A percentile compares a stretch with the other conserved stretches of the same genome.
Evolutionary conservation across 2,797 vertebrate species (phyloP).

Genomic region (Steatocranus sp.): DNA sequence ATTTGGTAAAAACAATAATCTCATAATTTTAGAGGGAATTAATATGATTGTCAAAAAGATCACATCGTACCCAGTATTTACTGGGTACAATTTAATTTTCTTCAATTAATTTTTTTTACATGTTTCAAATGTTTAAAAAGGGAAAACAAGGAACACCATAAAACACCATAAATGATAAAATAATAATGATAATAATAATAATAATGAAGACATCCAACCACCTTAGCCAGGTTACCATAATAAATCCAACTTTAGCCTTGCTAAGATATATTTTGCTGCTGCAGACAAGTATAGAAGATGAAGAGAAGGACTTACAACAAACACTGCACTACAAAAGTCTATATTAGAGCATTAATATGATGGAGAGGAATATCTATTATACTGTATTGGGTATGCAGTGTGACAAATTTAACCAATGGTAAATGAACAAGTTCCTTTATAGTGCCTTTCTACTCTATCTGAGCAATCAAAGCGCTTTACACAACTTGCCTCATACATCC

Average conservation of each 20-base stretch:
- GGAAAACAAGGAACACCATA: not conserved
- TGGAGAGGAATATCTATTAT: not conserved
- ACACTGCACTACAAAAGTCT: not conserved
- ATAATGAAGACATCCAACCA: not conserved
- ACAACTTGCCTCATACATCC: not conserved
- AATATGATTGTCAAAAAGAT: not conserved
- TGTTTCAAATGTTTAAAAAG: not conserved
- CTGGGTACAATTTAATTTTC: not conserved
- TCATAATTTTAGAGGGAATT: not conserved
- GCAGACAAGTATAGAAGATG: not conserved
- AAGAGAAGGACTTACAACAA: not conserved
- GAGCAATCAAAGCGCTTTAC: not conserved
- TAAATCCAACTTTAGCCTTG: not conserved
- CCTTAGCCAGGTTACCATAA: not conserved
- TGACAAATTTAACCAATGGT: not conserved
- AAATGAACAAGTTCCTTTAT: not conserved
- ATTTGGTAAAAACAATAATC: not conserved
- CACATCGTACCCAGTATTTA: not conserved
- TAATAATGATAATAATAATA: not conserved
- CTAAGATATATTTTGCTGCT: not conserved
- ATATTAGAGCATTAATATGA: not conserved
- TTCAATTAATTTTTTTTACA: not conserved
- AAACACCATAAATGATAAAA: not conserved
- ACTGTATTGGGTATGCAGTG: rapidly evolving
- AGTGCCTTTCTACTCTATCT: not conserved